phyloP scores from a whole-genome alignment of 2,113 vertebrate species.

The Rhynchomys soricoides region DNA sequence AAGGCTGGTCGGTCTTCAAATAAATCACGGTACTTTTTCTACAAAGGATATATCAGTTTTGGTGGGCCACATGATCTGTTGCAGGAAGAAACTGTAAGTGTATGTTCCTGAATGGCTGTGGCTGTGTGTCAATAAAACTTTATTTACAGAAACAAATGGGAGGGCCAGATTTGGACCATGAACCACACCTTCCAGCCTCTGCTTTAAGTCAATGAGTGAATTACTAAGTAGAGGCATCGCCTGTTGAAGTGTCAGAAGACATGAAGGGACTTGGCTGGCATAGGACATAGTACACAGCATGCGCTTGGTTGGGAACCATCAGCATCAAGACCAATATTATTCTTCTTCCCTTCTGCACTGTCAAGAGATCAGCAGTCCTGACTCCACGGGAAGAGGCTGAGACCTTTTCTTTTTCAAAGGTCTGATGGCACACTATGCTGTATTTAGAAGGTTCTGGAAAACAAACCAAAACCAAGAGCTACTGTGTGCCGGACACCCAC shows the following conservation, averaged over 20 bases:
- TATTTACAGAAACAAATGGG: constrained; percentile 54
- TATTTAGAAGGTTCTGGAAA: neutral
- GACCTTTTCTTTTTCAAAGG: neutral
- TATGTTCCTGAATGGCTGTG: neutral
- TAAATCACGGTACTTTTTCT: neutral
- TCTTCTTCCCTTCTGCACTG: neutral
- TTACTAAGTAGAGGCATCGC: neutral
- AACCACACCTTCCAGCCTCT: neutral
- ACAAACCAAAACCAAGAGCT: neutral
- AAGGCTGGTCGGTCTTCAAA: neutral
- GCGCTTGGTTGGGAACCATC: rapidly evolving
- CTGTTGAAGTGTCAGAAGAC: neutral
- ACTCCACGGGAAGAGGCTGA: neutral
- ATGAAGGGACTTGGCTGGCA: neutral
- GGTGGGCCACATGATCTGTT: constrained; percentile 9
- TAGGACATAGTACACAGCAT: neutral
- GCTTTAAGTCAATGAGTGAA: neutral
- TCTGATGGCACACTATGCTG: too few species aligned
- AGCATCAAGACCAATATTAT: rapidly evolving
- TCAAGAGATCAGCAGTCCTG: neutral
- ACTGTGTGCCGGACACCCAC: neutral
- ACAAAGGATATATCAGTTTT: constrained; percentile 27
- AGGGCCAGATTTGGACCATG: neutral
- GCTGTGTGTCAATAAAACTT: constrained; percentile 60
- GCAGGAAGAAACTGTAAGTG: neutral